Conservation (phyloP, 1,140 invertebrate species). For the Saccostrea echinata region DNA sequence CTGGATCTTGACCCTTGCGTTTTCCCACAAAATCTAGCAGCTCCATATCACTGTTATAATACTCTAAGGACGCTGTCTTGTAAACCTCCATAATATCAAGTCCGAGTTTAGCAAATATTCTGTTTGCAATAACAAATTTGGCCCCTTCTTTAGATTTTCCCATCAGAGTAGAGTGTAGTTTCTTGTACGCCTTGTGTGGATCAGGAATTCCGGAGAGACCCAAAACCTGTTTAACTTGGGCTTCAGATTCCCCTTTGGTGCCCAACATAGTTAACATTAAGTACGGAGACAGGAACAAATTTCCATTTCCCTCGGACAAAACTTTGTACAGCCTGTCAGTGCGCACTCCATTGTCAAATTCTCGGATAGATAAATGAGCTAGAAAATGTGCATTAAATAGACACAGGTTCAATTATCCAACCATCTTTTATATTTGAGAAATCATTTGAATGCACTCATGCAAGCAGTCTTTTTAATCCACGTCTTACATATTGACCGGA, state of each 20-base stretch:
- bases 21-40: slow-evolving; percentile 52
- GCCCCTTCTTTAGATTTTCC: slow-evolving; percentile 87
- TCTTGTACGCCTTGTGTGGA: slow-evolving; percentile 50
- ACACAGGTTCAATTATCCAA: no score
- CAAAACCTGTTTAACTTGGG: slow-evolving; percentile 81
- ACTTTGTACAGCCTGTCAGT: neutral
- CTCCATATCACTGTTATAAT: slow-evolving; percentile 56
- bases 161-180: slow-evolving; percentile 39
- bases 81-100: slow-evolving; percentile 38
- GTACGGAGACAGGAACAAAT: slow-evolving; percentile 85
- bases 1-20: slow-evolving; percentile 67
- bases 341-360: neutral
- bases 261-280: slow-evolving; percentile 86
- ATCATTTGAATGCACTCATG: no score
- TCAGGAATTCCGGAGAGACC: slow-evolving; percentile 10
- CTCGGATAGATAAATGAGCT: no score
- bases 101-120: slow-evolving; percentile 82
- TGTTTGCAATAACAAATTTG: slow-evolving; percentile 80
- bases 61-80: slow-evolving; percentile 16
- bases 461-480: no score
- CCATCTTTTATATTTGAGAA: no score
- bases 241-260: slow-evolving; percentile 84
- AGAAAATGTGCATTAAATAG: no score
- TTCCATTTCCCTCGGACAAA: slow-evolving; percentile 65
- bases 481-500: no score